Evolutionary conservation across 37 sponge, comb jelly and placozoan species (phyloP).

Genomic region (Agelas oroides): DNA sequence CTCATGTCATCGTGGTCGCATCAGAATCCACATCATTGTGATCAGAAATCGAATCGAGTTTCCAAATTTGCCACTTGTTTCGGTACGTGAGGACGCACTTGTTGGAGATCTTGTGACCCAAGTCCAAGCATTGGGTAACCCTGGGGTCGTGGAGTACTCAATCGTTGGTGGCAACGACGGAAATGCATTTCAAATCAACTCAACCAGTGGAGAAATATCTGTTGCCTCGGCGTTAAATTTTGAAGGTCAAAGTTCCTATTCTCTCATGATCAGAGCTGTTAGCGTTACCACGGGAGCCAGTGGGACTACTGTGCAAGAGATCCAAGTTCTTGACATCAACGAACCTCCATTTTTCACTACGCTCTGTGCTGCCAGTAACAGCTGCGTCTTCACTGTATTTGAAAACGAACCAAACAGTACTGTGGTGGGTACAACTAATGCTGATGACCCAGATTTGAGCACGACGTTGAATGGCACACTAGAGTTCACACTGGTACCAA

Average conservation of each 20-base stretch:
- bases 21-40: slow-evolving; percentile 47
- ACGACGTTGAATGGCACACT: slow-evolving; percentile 46
- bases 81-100: slow-evolving; percentile 58
- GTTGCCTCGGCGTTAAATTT: slow-evolving; percentile 44
- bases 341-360: slow-evolving; percentile 71
- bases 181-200: slow-evolving; percentile 63
- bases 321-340: slow-evolving; percentile 67
- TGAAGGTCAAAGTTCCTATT: slow-evolving; percentile 20
- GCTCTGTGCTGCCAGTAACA: slow-evolving; percentile 20
- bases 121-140: slow-evolving; percentile 56
- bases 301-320: slow-evolving; percentile 35
- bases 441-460: slow-evolving; percentile 54
- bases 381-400: slow-evolving; percentile 39
- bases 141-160: slow-evolving; percentile 54
- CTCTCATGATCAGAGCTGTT: slow-evolving; percentile 21
- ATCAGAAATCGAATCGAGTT: slow-evolving; percentile 39
- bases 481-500: slow-evolving; percentile 26
- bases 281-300: neutral
- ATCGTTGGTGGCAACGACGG: slow-evolving; percentile 59
- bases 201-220: slow-evolving; percentile 50
- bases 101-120: slow-evolving; percentile 44
- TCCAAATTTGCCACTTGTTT: slow-evolving; percentile 25
- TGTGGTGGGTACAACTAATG: slow-evolving; percentile 22
- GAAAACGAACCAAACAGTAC: slow-evolving; percentile 32
- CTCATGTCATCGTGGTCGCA: slow-evolving; percentile 69